Base-by-base conservation (phyloP, 2,797 vertebrate genomes). In the Bryconaethiops microstoma region DNA sequence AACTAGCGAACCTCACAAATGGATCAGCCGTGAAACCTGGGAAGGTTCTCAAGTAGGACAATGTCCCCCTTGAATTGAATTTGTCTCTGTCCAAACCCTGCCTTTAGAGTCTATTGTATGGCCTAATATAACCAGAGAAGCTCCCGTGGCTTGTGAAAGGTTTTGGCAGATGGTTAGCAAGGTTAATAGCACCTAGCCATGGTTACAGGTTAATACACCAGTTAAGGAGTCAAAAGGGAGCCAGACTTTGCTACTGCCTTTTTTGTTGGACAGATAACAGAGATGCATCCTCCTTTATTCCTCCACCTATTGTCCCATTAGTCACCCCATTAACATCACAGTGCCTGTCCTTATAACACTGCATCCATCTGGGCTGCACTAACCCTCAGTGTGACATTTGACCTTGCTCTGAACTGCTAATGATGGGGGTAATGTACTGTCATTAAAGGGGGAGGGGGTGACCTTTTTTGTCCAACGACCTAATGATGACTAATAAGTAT, bases 301-400 rank as follows among this genome's bases (percentile, higher is more conserved):
- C 88, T 60, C 80, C 52, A n/a, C 21, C 91, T 92, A 92, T 94
- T 94, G 92, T 94, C 84, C 86, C 68, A 82, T 90, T 86, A 87
- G 68, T 90, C 89, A 87, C 91, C 90, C 90, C 90, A 94, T 95
- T 94, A 93, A 86, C 93, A 94, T 93, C 87, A 92, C 91, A 91
- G 90, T 92, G 68, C 90, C 81, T 89, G 89, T 92, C 90, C 91
- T 90, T 83, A 1, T 80, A 83, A 88, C 72, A 12, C 82, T 29
- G 85, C 79, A 82, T 90, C 90, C 91, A 93, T 89, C 90, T 93
- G 92, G 88, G 89, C 79, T 82, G 80, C 81, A 77, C 86, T 79
- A 85, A 86, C 92, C 90, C 85, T 76, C 85, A 89, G 87, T 88
- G 83, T 90, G 92, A 92, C 91, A 90, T 90, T 88, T 93, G 90